Percentiles rank a stretch among this genome's conserved stretches.
Conservation (phyloP, 2,113 vertebrate species). For the Stegastes partitus region DNA sequence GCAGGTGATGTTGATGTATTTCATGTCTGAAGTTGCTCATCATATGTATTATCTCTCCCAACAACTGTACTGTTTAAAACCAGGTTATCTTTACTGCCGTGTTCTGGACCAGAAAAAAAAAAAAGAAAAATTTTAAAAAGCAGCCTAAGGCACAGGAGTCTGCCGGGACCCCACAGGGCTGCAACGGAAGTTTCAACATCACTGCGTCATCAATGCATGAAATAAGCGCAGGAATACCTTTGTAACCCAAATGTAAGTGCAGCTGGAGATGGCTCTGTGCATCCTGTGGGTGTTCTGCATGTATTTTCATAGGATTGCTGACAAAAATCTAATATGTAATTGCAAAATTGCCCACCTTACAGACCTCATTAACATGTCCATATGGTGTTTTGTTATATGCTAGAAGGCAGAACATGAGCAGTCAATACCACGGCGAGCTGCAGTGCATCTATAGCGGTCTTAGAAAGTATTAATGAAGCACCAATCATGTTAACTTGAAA, state of each 20-base stretch:
- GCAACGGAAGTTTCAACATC: conserved; percentile 13
- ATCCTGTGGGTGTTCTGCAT: not conserved
- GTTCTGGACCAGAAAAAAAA: conserved; percentile 3
- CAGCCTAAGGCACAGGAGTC: conserved; percentile 1
- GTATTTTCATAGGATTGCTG: not conserved
- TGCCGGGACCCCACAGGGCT: conserved; percentile 8
- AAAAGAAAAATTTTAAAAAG: not conserved
- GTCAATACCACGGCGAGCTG: no score
- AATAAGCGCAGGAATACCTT: conserved; percentile 22
- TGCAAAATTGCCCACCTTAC: not conserved
- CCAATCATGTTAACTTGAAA: no score
- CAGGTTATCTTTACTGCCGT: conserved; percentile 10
- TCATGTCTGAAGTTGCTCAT: no score
- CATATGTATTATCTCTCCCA: not conserved
- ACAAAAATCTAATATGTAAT: not conserved
- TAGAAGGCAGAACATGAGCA: no score
- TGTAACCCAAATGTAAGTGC: conserved; percentile 8
- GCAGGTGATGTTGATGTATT: no score
- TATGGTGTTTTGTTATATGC: no score
- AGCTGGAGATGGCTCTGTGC: not conserved
- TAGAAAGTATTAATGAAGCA: no score
- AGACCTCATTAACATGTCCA: no score
- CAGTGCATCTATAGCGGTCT: no score
- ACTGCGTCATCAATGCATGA: conserved; percentile 14
- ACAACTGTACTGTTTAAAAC: not conserved